A percentile compares a stretch with the other conserved stretches of the same genome.
Conservation (phyloP, 2,888 invertebrate genomes). For the Epinotia ramella region DNA sequence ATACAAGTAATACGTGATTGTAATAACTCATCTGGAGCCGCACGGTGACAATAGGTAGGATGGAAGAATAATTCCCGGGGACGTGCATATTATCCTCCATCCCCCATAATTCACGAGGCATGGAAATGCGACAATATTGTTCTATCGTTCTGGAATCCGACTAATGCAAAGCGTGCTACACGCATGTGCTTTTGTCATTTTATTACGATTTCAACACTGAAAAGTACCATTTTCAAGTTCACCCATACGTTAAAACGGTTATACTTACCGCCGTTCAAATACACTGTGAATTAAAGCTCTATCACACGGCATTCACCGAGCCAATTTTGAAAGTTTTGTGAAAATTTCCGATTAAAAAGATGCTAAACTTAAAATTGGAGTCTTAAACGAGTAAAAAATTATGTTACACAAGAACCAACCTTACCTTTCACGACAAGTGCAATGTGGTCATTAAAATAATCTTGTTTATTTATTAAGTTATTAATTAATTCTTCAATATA, state of each 20-base stretch:
- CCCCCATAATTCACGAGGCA: slow-evolving; percentile 36
- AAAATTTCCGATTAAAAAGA: not conserved
- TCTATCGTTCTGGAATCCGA: slow-evolving; percentile 34
- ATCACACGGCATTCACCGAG: not conserved
- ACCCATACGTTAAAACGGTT: not conserved
- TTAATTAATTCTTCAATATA: too few relatives aligned
- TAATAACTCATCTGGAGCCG: slow-evolving; percentile 42
- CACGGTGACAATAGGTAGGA: slow-evolving; percentile 40
- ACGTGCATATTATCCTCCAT: slow-evolving; percentile 35
- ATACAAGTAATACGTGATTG: slow-evolving; percentile 42
- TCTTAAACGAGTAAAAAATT: not conserved
- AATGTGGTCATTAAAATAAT: too few relatives aligned
- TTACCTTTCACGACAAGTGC: too few relatives aligned
- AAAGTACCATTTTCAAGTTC: not conserved
- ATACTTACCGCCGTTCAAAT: not conserved
- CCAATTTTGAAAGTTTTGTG: not conserved
- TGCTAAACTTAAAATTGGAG: not conserved
- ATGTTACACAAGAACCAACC: too few relatives aligned
- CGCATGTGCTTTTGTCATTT: slow-evolving; percentile 17
- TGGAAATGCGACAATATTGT: slow-evolving; percentile 45
- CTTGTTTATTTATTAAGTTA: too few relatives aligned
- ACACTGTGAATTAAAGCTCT: not conserved
- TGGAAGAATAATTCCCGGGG: slow-evolving; percentile 36
- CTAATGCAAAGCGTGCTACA: slow-evolving; percentile 32
- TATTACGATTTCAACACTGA: not conserved